Conservation (phyloP, 2,797 vertebrate genomes). For the Clamator glandarius region DNA sequence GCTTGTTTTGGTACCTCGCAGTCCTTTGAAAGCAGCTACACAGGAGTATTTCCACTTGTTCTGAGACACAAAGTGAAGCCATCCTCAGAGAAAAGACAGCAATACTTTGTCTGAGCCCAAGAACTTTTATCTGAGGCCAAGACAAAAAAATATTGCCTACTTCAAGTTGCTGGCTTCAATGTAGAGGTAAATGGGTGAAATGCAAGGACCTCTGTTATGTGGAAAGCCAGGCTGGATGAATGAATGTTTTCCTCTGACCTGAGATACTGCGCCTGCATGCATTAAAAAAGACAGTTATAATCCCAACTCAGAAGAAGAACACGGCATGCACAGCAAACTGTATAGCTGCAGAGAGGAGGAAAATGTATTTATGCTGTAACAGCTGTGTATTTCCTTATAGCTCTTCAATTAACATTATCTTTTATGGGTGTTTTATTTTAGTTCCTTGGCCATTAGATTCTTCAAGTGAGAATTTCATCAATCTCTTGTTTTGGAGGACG, state of each 20-base stretch:
- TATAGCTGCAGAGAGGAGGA: not conserved
- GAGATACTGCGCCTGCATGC: not conserved
- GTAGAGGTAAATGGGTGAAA: not conserved
- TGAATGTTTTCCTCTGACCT: not conserved
- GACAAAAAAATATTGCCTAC: not conserved
- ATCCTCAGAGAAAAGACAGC: not conserved
- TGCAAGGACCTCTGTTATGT: not conserved
- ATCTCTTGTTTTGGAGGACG: slow-evolving; percentile 9
- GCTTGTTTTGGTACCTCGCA: not conserved
- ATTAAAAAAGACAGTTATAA: not conserved
- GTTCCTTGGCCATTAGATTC: not conserved
- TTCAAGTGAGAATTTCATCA: slow-evolving; percentile 19
- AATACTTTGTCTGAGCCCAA: not conserved
- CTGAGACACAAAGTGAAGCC: not conserved
- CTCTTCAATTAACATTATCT: not conserved
- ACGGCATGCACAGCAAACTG: not conserved
- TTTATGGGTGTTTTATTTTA: not conserved
- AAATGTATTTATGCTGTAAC: not conserved
- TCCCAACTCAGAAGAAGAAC: not conserved
- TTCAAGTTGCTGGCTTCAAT: not conserved
- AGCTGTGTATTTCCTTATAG: not conserved
- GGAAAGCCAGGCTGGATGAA: not conserved
- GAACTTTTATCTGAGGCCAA: not conserved
- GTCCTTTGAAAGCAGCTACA: not conserved
- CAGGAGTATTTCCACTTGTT: not conserved